Evolutionary conservation across 2,113 vertebrate genomes (phyloP).

Genomic region (Leucosticte australis): DNA sequence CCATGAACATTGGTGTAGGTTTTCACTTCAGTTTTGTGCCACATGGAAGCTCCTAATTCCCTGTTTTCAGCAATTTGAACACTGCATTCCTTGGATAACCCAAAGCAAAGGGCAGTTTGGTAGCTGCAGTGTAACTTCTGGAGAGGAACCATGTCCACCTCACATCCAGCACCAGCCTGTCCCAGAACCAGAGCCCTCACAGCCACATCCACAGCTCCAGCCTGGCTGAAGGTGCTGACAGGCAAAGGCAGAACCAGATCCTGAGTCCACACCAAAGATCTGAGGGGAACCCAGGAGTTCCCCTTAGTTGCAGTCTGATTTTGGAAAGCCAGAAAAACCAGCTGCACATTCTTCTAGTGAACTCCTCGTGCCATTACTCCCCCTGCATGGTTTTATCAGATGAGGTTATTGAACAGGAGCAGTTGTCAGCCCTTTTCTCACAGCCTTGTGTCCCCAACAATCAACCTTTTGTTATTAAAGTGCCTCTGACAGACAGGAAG

Average conservation of each 20-base stretch:
- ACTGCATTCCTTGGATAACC: not conserved
- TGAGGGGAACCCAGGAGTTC: not conserved
- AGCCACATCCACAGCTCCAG: not conserved
- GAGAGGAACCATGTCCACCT: fast-evolving
- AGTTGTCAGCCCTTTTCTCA: conserved; percentile 48
- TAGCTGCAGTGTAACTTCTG: not conserved
- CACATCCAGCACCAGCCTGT: not conserved
- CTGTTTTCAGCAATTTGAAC: not conserved
- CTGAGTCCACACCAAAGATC: not conserved
- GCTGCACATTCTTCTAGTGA: conserved; percentile 17
- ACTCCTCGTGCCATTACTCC: not conserved
- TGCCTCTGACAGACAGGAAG: not conserved
- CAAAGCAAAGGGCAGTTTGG: not conserved
- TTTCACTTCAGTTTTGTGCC: not conserved
- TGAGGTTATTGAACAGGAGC: not conserved
- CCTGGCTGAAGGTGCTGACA: not conserved
- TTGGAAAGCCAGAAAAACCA: conserved; percentile 30
- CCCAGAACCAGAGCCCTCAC: not conserved
- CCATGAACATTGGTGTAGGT: not conserved
- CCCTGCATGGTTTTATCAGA: not conserved
- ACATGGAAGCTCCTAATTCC: not conserved
- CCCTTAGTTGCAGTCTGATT: not conserved
- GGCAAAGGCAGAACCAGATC: not conserved
- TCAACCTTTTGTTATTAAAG: not conserved
- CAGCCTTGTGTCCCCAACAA: not conserved